phyloP scores from a whole-genome alignment of 35 echinoderm and acorn worm genomes.

The Heliocidaris tuberculata region DNA sequence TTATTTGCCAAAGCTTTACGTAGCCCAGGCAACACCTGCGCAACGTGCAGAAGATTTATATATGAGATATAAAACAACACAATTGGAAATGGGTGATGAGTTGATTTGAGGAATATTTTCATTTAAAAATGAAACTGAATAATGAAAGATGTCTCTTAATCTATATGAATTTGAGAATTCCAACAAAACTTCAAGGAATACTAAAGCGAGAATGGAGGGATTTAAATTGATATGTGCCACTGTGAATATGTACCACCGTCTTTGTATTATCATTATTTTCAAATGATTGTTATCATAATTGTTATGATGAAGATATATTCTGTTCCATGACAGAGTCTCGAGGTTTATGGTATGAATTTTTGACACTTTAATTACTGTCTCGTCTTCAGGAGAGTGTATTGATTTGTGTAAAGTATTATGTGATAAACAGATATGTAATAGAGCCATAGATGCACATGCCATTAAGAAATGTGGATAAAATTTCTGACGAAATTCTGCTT shows the following conservation, averaged over 20 bases:
- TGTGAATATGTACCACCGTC: background rate
- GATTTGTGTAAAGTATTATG: background rate
- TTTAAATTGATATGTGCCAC: background rate
- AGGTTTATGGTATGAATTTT: background rate
- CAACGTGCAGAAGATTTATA: background rate
- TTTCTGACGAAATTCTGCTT: background rate
- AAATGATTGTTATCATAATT: background rate
- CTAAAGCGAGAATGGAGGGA: background rate
- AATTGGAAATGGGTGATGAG: background rate
- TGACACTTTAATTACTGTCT: background rate
- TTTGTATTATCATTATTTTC: background rate
- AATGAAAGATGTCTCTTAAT: no score
- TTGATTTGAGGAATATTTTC: background rate
- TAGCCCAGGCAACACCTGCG: background rate
- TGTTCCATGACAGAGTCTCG: background rate
- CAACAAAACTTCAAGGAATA: background rate
- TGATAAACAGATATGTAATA: conserved; percentile 2
- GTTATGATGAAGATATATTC: background rate
- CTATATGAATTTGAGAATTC: background rate
- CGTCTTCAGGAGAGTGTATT: background rate
- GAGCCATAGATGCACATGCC: background rate
- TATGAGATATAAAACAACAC: background rate
- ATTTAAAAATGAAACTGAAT: background rate
- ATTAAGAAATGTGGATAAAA: background rate
- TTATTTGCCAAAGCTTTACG: background rate